phyloP scores from a whole-genome alignment of 53 echinoderm and acorn worm species.

The Henricia sp. region DNA sequence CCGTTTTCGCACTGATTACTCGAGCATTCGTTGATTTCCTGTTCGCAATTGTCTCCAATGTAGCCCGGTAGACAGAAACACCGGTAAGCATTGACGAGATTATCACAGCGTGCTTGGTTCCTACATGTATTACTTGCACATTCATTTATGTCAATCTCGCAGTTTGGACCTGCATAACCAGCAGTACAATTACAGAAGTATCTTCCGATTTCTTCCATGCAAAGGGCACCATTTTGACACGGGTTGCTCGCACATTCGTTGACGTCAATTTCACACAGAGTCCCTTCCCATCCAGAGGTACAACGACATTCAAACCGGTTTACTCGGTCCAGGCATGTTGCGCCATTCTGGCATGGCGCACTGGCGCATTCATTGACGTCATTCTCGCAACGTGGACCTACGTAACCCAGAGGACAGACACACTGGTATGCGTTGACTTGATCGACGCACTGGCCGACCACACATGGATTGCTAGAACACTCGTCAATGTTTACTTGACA shows the following conservation, averaged over 20 bases:
- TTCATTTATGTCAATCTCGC: conserved; percentile 53
- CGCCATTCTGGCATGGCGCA: conserved; percentile 48
- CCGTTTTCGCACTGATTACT: conserved; percentile 64
- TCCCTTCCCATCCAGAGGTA: conserved; percentile 53
- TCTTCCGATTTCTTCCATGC: conserved; percentile 39
- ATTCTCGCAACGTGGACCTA: conserved; percentile 45
- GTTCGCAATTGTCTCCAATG: conserved; percentile 57
- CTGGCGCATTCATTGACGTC: conserved; percentile 50
- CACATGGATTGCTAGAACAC: conserved; percentile 41
- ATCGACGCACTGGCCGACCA: conserved; percentile 43
- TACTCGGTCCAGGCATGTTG: conserved; percentile 31
- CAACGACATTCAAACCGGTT: conserved; percentile 40
- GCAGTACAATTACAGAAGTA: conserved; percentile 48
- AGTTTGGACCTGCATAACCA: conserved; percentile 49
- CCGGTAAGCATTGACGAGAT: conserved; percentile 25
- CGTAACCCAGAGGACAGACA: conserved; percentile 40
- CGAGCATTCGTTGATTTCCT: conserved; percentile 50
- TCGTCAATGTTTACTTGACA: conserved; percentile 49
- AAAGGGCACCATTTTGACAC: conserved; percentile 58
- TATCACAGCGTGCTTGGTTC: conserved; percentile 48
- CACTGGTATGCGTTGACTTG: conserved; percentile 45
- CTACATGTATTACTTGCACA: conserved; percentile 57
- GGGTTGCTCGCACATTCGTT: conserved; percentile 59
- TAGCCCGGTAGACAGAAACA: conserved; percentile 58
- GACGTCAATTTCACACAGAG: conserved; percentile 53